Conservation (phyloP, 2,797 vertebrate genomes). For the Scomberomorus guttatus region DNA sequence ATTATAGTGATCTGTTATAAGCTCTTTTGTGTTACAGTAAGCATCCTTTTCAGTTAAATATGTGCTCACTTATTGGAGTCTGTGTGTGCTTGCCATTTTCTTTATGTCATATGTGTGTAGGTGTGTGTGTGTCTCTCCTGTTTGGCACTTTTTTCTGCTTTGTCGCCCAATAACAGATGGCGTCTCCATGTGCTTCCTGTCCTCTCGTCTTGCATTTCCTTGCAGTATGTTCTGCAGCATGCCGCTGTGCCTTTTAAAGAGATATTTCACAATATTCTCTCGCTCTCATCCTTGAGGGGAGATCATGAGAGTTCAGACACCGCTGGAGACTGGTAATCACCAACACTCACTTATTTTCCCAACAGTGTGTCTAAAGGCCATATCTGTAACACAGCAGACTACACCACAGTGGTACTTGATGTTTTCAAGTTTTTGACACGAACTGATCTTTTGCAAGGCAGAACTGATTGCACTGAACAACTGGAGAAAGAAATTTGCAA, state of each 20-base stretch:
- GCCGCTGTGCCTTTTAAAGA: constrained; percentile 47
- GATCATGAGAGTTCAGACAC: constrained; percentile 32
- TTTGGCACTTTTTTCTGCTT: constrained; percentile 48
- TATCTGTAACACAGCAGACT: constrained; percentile 12
- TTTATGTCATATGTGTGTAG: constrained; percentile 24
- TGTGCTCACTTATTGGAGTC: constrained; percentile 1
- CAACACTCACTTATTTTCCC: constrained; percentile 28
- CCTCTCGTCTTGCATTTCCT: constrained; percentile 66
- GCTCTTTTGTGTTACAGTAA: no score
- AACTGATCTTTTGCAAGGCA: no score
- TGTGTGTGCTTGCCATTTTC: constrained; percentile 17
- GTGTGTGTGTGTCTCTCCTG: constrained; percentile 11
- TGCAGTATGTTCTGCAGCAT: constrained; percentile 42
- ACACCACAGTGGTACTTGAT: neutral
- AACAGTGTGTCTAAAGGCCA: constrained; percentile 17
- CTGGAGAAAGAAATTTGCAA: no score
- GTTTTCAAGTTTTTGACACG: neutral
- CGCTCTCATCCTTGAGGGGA: constrained; percentile 4
- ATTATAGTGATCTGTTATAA: neutral
- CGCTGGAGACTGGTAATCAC: constrained; percentile 32
- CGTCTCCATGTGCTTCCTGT: constrained; percentile 69
- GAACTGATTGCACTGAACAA: no score
- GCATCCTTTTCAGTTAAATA: neutral
- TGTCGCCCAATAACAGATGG: constrained; percentile 77
- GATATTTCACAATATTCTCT: constrained; percentile 37